Evolutionary conservation across 2,113 vertebrate species (phyloP).

Genomic region (Trinectes maculatus): DNA sequence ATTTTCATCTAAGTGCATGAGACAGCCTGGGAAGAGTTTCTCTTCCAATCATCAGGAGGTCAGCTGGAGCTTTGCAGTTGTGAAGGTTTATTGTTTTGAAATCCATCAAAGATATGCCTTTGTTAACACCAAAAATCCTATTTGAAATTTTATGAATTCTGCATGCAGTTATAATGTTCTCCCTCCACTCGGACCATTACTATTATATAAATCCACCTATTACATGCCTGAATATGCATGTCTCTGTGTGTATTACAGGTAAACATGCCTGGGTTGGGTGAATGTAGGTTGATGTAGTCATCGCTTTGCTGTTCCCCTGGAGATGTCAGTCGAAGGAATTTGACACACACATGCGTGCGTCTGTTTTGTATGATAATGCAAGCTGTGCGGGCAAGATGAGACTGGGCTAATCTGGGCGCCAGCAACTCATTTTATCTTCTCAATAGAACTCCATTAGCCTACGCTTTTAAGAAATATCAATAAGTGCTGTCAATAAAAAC

Average conservation of each 20-base stretch:
- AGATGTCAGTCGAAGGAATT: constrained; percentile 80
- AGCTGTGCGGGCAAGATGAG: constrained; percentile 74
- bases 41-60: constrained; percentile 38
- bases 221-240: constrained; percentile 41
- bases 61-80: constrained; percentile 20
- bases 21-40: constrained; percentile 33
- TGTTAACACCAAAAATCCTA: not conserved
- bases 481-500: constrained; percentile 81
- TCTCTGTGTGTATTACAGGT: constrained; percentile 59
- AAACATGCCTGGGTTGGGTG: constrained; percentile 65
- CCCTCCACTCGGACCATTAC: constrained; percentile 10
- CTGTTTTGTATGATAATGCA: constrained; percentile 81
- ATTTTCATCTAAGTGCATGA: constrained; percentile 32
- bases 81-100: constrained; percentile 9
- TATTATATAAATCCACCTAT: constrained; percentile 46
- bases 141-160: constrained; percentile 26
- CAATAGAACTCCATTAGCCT: constrained; percentile 79
- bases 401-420: constrained; percentile 76
- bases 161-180: constrained; percentile 8
- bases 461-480: constrained; percentile 81
- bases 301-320: constrained; percentile 73
- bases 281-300: constrained; percentile 82
- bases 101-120: constrained; percentile 4
- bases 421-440: constrained; percentile 82
- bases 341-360: constrained; percentile 80